phyloP scores from a whole-genome alignment of 2,113 vertebrate genomes.

The Morone chrysops region DNA sequence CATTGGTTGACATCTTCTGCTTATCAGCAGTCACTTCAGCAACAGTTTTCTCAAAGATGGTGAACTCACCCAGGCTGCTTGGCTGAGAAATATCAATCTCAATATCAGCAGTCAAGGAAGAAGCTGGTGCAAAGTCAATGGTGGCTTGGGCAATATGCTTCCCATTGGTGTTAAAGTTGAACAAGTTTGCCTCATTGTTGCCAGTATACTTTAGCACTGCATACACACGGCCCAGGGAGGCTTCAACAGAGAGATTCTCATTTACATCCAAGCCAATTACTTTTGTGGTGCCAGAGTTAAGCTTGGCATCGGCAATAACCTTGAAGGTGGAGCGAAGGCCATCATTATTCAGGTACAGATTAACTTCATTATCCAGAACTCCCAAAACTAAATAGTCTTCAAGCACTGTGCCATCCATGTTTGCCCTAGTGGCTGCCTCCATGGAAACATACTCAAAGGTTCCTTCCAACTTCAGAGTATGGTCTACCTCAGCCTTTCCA shows the following conservation, averaged over 20 bases:
- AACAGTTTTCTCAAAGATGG: conserved; percentile 79
- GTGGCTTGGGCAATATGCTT: conserved; percentile 84
- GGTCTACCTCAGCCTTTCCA: conserved; percentile 81
- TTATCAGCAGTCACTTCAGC: conserved; percentile 79
- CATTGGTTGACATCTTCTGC: conserved; percentile 85
- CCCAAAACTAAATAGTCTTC: conserved; percentile 82
- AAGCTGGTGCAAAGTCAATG: conserved; percentile 83
- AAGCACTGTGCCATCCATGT: conserved; percentile 83
- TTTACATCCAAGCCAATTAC: conserved; percentile 85
- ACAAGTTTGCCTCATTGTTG: conserved; percentile 80
- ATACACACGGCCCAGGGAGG: conserved; percentile 83
- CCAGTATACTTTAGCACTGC: conserved; percentile 83
- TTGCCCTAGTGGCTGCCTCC: conserved; percentile 83
- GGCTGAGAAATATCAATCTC: conserved; percentile 86
- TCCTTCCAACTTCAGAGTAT: conserved; percentile 87
- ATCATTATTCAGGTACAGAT: conserved; percentile 86
- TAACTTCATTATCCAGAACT: conserved; percentile 84
- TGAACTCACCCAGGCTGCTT: conserved; percentile 80
- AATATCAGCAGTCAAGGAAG: conserved; percentile 83
- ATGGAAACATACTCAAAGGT: conserved; percentile 85
- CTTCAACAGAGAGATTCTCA: conserved; percentile 88
- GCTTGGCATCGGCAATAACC: conserved; percentile 81
- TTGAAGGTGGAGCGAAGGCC: conserved; percentile 85
- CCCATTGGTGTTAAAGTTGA: conserved; percentile 80
- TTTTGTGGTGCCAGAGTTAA: conserved; percentile 71